A percentile compares a stretch with the other conserved stretches of the same genome.
These are phyloP conservation scores for Druceiella hillmani DNA, from an alignment of 2,888 invertebrate genomes.

Conservation along the genomic window DNA sequence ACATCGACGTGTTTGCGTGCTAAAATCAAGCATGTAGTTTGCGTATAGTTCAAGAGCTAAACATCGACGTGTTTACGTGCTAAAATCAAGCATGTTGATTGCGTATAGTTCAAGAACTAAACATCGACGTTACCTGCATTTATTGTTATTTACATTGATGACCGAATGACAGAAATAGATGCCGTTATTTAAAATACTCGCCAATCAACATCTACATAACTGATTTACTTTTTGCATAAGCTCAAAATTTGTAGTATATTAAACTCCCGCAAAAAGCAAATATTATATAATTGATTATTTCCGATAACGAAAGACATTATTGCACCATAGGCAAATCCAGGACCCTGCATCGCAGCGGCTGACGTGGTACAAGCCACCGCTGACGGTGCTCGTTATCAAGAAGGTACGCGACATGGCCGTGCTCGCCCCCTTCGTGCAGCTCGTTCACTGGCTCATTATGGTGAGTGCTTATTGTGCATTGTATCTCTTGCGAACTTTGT, in stretches of 20 bases:
- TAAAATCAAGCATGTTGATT: no score
- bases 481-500: no score
- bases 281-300: neutral
- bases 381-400: slow-evolving; percentile 95
- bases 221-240: neutral
- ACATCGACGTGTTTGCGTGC: no score
- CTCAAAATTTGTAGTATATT: neutral
- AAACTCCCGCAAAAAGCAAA: neutral
- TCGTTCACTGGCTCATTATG: slow-evolving; percentile 89
- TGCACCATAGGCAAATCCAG: slow-evolving; percentile 77
- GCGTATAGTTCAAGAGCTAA: no score
- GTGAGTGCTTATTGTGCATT: no score
- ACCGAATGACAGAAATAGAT: no score
- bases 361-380: slow-evolving; percentile 95
- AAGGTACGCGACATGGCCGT: slow-evolving; percentile 91
- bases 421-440: slow-evolving; percentile 83
- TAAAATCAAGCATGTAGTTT: no score
- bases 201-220: neutral
- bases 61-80: no score
- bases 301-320: neutral
- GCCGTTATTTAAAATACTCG: no score
- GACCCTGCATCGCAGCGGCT: slow-evolving; percentile 95
- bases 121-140: no score
- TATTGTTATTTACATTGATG: no score
- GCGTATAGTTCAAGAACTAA: no score